These are phyloP conservation scores for Cardinalis cardinalis DNA, from an alignment of 2,113 vertebrate species.

Conservation along the genomic window DNA sequence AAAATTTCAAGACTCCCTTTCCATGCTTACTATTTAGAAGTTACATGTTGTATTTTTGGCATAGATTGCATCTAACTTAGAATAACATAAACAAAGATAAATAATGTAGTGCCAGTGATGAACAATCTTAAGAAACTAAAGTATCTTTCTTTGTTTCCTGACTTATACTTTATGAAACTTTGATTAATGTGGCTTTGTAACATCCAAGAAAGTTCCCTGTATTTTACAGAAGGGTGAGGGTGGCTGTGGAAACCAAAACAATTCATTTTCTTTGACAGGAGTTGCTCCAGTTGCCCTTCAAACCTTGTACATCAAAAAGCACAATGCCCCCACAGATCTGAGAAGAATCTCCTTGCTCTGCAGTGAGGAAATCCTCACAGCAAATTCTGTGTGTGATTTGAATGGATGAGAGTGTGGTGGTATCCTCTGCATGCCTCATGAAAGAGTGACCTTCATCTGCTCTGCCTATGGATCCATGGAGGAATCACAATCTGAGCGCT, in stretches of 20 bases:
- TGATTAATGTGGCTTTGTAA: neutral
- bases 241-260: neutral
- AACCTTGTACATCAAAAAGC: neutral
- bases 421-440: neutral
- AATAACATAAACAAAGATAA: neutral
- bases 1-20: neutral
- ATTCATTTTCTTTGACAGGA: neutral
- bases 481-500: neutral
- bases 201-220: neutral
- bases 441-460: neutral
- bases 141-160: neutral
- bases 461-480: neutral
- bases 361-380: neutral
- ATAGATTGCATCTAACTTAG: neutral
- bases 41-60: neutral
- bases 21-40: neutral
- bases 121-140: neutral
- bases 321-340: neutral
- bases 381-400: neutral
- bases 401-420: neutral
- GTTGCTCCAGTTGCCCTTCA: neutral
- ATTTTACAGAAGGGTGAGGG: neutral
- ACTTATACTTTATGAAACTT: neutral
- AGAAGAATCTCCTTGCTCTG: neutral
- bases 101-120: neutral